These are phyloP conservation scores for Scolopax mira DNA, from an alignment of 2,113 vertebrate genomes.

Conservation along the genomic window DNA sequence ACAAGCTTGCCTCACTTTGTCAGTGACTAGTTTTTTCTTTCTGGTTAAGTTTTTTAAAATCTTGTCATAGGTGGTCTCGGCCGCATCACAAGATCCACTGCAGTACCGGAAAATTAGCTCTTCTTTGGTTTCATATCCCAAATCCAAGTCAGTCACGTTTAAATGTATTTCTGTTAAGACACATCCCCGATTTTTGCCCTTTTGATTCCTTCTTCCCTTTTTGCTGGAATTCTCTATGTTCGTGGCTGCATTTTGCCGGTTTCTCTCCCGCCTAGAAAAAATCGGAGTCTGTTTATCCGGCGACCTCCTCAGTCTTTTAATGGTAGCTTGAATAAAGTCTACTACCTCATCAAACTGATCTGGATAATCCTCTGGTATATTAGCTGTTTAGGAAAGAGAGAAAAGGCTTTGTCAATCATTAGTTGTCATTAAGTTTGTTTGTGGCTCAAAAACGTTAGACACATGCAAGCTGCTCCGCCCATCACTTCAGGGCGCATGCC, in stretches of 20 bases:
- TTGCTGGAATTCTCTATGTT: slow-evolving; percentile 70
- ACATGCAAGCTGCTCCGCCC: not conserved
- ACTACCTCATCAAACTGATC: slow-evolving; percentile 93
- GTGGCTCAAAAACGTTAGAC: not conserved
- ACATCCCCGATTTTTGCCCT: slow-evolving; percentile 84
- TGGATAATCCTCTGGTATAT: slow-evolving; percentile 83
- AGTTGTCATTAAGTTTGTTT: not conserved
- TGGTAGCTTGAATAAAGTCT: slow-evolving; percentile 95
- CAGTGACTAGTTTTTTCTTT: slow-evolving; percentile 91
- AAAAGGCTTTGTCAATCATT: too few species aligned
- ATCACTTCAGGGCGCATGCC: not conserved
- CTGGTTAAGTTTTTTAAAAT: slow-evolving; percentile 96
- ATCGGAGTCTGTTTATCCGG: slow-evolving; percentile 74
- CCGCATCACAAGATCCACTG: slow-evolving; percentile 91
- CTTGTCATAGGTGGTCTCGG: slow-evolving; percentile 95
- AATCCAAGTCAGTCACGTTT: slow-evolving; percentile 94
- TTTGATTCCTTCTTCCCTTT: slow-evolving; percentile 73
- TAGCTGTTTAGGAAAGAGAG: slow-evolving; percentile 76
- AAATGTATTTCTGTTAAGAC: slow-evolving; percentile 93
- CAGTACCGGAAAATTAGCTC: slow-evolving; percentile 96
- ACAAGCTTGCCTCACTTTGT: slow-evolving; percentile 89
- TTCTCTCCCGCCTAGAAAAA: slow-evolving; percentile 78
- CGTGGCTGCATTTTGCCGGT: slow-evolving; percentile 76
- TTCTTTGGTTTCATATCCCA: slow-evolving; percentile 97
- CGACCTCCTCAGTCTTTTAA: slow-evolving; percentile 89